These are phyloP conservation scores for Struthidea cinerea DNA, from an alignment of 2,113 vertebrate species.

Conservation along the genomic window DNA sequence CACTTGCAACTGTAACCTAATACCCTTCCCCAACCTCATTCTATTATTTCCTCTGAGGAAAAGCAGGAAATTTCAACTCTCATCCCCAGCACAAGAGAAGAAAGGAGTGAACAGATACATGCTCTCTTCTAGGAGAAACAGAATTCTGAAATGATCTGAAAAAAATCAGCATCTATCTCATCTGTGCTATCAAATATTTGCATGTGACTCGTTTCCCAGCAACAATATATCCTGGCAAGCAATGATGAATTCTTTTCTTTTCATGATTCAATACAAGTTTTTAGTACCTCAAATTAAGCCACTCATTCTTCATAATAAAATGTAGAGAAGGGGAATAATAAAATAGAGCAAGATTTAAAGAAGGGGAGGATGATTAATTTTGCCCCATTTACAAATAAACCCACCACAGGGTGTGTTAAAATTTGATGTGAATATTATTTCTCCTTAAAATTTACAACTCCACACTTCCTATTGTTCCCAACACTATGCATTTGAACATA, in stretches of 20 bases:
- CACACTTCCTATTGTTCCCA: not conserved
- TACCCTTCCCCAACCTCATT: not conserved
- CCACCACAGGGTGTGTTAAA: not conserved
- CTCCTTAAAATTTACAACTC: not conserved
- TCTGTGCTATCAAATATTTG: conserved; percentile 26
- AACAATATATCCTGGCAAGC: not conserved
- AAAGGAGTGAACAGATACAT: not conserved
- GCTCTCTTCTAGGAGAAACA: not conserved
- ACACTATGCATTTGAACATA: not conserved
- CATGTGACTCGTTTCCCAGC: not conserved
- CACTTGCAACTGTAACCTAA: not conserved
- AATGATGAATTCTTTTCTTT: not conserved
- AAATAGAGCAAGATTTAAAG: not conserved
- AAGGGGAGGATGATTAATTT: not conserved
- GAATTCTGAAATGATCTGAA: not conserved
- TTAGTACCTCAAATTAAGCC: not conserved
- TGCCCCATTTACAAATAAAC: not conserved
- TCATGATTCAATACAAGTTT: not conserved
- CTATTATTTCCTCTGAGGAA: not conserved
- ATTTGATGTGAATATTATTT: not conserved
- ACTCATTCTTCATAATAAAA: not conserved
- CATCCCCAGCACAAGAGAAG: not conserved
- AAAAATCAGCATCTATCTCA: not conserved
- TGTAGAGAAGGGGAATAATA: not conserved
- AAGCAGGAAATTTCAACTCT: not conserved